Base-by-base conservation (phyloP, 2,888 invertebrate species). In the Philereme vetulata region DNA sequence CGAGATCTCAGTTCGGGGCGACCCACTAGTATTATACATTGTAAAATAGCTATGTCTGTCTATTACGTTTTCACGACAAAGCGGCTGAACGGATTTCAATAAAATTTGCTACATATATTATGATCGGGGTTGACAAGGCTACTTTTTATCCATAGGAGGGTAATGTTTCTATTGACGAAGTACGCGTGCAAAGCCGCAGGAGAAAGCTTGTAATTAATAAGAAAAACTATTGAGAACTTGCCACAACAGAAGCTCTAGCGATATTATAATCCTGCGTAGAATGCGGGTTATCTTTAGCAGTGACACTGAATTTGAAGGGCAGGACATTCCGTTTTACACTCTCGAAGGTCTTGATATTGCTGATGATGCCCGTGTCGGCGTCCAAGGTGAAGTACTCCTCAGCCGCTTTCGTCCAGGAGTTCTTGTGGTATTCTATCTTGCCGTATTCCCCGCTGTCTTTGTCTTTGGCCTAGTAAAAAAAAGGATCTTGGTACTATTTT, bases 401-500 rank as follows among this genome's bases (percentile, higher is more conserved):
- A 8, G 86, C 93, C 9, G 83, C 85, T 75, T 81, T 90, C 40
- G 78, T 90, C 92, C 85, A 93, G 0, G 86, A 92, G 72, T 86
- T 91, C 72, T 91, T 91, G 6, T 88, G 89, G 83, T 97, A 98
- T 66, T 95, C 94, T 32, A 98, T 88, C 76, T 95, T 95, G 1
- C 98, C 98, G 80, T 94, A 96, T 66, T 95, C 95, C 0, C 97
- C 97, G 56, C 96, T 96, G 80, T 98, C 98, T 68, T 94, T 94
- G 84, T 98, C 98, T 68, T 95, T 95, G 0, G 98, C 98, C 93
- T 96, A 67, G 21, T 21, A 21, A 21, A 21, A 21, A 21, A 21
- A 21, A 21, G 21, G 21, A 21, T 21, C 2, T 21, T 21, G 21
- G 21, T 21, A 21, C 1, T 21, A 2, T 21, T 21, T 21, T 21